Percentiles rank a stretch among this genome's conserved stretches.
phyloP scores from a whole-genome alignment of 2,113 vertebrate genomes.

The Polypterus bichir region DNA sequence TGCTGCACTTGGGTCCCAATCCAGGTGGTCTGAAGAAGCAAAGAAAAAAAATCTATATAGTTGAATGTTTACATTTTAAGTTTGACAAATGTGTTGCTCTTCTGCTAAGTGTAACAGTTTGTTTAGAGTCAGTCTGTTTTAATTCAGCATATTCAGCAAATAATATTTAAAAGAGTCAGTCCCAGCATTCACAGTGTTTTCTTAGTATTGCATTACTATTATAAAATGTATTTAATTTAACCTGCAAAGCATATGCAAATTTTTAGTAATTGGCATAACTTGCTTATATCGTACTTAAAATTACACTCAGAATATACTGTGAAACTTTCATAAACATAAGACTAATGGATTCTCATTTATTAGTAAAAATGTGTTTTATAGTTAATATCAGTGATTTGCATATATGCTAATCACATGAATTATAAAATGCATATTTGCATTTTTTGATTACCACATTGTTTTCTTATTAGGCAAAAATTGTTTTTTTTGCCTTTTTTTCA shows the following conservation, averaged over 20 bases:
- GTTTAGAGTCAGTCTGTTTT: no score
- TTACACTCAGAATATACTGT: background rate
- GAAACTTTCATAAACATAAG: background rate
- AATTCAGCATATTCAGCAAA: no score
- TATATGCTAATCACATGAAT: background rate
- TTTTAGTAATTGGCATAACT: background rate
- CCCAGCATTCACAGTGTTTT: no score
- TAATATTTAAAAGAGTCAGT: no score
- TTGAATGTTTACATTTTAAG: no score
- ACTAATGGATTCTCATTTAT: conserved; percentile 1
- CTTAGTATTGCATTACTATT: no score
- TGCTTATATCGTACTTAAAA: background rate
- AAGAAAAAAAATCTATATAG: no score
- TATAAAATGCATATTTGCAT: background rate
- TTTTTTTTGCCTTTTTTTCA: no score
- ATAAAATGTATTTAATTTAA: background rate
- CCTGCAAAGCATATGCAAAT: background rate
- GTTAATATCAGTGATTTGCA: background rate
- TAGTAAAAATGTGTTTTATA: background rate
- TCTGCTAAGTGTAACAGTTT: no score
- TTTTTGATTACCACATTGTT: background rate
- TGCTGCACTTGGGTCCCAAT: no score
- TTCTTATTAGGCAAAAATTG: background rate
- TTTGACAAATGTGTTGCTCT: no score
- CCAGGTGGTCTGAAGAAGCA: no score